Conservation (phyloP, 2,113 vertebrate genomes). For the Sylvilagus bachmani region DNA sequence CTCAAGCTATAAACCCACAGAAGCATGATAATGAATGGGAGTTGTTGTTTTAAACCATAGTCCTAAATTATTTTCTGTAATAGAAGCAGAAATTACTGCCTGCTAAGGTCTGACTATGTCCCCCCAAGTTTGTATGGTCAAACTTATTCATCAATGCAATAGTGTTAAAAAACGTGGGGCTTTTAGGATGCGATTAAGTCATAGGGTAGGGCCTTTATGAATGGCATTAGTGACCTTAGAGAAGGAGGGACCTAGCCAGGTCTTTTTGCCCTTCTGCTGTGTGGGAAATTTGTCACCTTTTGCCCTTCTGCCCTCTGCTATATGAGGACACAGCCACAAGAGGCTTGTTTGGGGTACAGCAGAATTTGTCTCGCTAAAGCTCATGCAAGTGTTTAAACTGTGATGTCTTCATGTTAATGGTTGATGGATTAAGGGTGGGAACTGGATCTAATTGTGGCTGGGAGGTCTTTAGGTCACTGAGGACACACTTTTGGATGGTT, state of each 20-base stretch:
- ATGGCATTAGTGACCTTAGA: not conserved
- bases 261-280: not conserved
- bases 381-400: too few relatives aligned
- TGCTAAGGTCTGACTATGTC: not conserved
- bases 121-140: not conserved
- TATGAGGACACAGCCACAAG: not conserved
- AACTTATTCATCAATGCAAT: not conserved
- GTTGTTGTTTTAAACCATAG: not conserved
- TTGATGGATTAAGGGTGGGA: too few relatives aligned
- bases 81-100: not conserved
- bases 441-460: too few relatives aligned
- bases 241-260: not conserved
- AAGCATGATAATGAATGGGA: not conserved
- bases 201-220: not conserved
- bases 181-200: not conserved
- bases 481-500: too few relatives aligned
- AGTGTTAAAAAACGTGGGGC: not conserved
- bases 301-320: not conserved
- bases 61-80: slow-evolving; percentile 7
- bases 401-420: too few relatives aligned
- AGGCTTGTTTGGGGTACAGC: too few relatives aligned
- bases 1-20: not conserved
- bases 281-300: not conserved
- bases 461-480: too few relatives aligned
- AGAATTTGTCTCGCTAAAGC: too few relatives aligned